phyloP scores from a whole-genome alignment of 2,888 invertebrate genomes.

The Vesta saturnalis region DNA sequence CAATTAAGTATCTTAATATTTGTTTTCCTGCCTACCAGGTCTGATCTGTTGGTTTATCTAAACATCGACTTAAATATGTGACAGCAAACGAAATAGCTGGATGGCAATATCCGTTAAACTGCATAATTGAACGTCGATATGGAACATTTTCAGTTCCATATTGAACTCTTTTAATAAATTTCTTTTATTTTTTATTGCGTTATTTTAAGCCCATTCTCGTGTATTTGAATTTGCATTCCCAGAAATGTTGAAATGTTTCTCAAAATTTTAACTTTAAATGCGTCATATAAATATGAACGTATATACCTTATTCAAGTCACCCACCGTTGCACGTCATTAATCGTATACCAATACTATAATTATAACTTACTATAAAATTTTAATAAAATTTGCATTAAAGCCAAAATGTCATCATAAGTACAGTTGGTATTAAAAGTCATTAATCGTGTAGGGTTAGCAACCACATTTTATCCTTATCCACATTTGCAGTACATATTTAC shows the following conservation, averaged over 20 bases:
- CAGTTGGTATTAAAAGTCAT: too few species aligned
- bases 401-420: too few species aligned
- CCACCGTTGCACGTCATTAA: too few species aligned
- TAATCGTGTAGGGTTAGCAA: too few species aligned
- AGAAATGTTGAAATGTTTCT: constrained; percentile 19
- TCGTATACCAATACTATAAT: too few species aligned
- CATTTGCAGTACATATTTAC: too few species aligned
- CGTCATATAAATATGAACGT: constrained; percentile 4
- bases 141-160: constrained; percentile 3
- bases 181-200: background rate
- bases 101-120: constrained; percentile 26
- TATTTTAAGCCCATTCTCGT: background rate
- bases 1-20: constrained; percentile 10
- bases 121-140: constrained; percentile 20
- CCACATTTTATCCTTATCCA: too few species aligned
- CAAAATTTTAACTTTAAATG: constrained; percentile 18
- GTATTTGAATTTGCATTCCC: constrained; percentile 22
- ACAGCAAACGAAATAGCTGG: constrained; percentile 23
- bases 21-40: background rate
- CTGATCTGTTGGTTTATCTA: constrained; percentile 9
- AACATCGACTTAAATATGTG: background rate
- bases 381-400: too few species aligned
- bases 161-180: constrained; percentile 3
- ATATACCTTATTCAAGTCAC: too few species aligned
- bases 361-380: too few species aligned